Evolutionary conservation across 2,888 invertebrate species (phyloP), one percentile per base, ranked within the genome.

Genomic region (Drosophila borborema): DNA sequence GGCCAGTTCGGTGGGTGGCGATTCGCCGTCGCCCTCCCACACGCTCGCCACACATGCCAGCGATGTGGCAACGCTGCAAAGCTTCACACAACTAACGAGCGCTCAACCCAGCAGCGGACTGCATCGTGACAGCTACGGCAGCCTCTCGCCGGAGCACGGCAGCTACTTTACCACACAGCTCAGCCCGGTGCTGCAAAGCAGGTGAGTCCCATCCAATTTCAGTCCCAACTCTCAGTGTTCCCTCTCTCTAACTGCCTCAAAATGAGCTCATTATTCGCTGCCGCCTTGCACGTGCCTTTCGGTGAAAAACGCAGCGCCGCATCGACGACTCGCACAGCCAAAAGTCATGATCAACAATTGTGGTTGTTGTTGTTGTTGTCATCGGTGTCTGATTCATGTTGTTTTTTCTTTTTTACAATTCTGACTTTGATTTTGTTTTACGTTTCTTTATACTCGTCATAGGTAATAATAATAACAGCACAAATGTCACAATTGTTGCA

Each of bases 21-120:
- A 93, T 54, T 93, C 93, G 1, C 90, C 92, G 0, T 91, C 93
- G 51, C 92, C 84, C 43, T 76, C 93, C 0, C 84, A 88, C 61
- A 82, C 81, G 1, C 67, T 90, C 10, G 82, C 90, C 45, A 64
- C 80, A 7, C 80, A 82, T 51, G 77, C 55, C 59, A 87, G 86
- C 48, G 91, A 89, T 43, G 86, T 89, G 61, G 90, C 90, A 20
- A 80, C 82, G 1, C 67, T 93, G 64, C 92, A 93, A 63, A 93
- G 87, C 64, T 93, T 93, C 62, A 93, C 93, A 8, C 93, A 93
- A 72, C 73, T 93, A 46, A 92, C 91, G 23, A 92, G 84, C 72
- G 90, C 91, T 5, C 74, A 86, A n/a, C 82, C 82, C 23, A 77
- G 74, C 74, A 75, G 72, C 10, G 65, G 49, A 0, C 45, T 81